Evolutionary conservation across 2,797 vertebrate genomes (phyloP).

Genomic region (Cercopithecus hamlyni): DNA sequence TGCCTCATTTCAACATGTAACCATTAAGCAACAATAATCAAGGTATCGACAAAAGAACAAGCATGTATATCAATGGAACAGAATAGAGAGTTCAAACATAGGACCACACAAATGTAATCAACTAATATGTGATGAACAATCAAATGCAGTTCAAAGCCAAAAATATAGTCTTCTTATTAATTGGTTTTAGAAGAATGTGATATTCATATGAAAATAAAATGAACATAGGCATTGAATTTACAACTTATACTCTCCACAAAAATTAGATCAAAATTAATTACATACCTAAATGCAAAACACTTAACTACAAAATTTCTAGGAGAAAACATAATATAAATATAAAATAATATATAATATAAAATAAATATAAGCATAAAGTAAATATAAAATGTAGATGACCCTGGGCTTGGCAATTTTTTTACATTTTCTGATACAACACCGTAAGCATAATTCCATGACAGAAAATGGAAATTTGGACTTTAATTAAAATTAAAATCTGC

Average conservation of each 20-base stretch:
- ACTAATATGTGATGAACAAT: background rate
- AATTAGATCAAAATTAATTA: background rate
- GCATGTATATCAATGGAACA: background rate
- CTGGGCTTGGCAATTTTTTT: background rate
- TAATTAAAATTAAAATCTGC: background rate
- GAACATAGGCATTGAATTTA: background rate
- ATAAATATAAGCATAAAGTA: too few relatives aligned
- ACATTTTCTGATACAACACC: background rate
- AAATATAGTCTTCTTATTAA: background rate
- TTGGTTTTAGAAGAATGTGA: background rate
- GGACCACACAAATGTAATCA: background rate
- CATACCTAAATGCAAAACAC: background rate
- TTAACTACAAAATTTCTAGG: background rate
- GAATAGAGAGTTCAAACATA: background rate
- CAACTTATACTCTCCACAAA: background rate
- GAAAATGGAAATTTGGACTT: background rate
- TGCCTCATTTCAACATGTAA: background rate
- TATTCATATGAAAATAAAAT: background rate
- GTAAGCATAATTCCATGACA: background rate
- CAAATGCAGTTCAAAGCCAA: background rate
- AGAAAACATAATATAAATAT: background rate
- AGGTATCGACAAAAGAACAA: background rate
- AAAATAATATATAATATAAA: too few relatives aligned
- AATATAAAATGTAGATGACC: background rate
- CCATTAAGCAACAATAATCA: background rate